A percentile compares a stretch with the other conserved stretches of the same genome.
phyloP scores from a whole-genome alignment of 2,888 invertebrate genomes.

The Quadroppia sp. region DNA sequence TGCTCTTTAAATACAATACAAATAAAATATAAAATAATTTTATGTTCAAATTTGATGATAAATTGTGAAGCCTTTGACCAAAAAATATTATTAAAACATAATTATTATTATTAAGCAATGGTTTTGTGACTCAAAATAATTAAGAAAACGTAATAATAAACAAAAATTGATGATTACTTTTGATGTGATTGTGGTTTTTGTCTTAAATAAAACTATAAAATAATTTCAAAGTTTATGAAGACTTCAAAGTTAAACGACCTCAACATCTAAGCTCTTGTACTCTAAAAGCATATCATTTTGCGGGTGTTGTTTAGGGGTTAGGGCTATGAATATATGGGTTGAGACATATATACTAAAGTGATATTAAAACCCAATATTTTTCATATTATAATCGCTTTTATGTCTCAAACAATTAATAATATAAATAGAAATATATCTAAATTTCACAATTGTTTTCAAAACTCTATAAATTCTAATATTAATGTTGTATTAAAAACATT shows the following conservation, averaged over 20 bases:
- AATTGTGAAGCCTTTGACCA: slow-evolving; percentile 18
- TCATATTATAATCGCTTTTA: slow-evolving; percentile 19
- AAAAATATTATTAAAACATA: slow-evolving; percentile 8
- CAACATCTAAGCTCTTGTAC: slow-evolving; percentile 12
- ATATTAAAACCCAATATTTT: too few species aligned
- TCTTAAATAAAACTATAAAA: slow-evolving; percentile 1
- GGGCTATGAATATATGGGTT: background rate
- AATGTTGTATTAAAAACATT: too few species aligned
- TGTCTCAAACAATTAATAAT: slow-evolving; percentile 2
- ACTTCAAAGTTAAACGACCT: slow-evolving; percentile 23
- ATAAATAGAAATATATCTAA: background rate
- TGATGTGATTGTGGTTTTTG: background rate
- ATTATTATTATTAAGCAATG: slow-evolving; percentile 1
- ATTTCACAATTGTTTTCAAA: background rate
- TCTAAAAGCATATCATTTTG: slow-evolving; percentile 25
- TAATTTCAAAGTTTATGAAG: slow-evolving; percentile 17
- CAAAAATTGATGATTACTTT: background rate
- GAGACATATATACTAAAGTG: too few species aligned
- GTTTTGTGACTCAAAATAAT: background rate
- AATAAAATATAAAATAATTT: background rate
- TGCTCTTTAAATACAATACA: background rate
- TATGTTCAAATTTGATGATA: background rate
- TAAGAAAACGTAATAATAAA: background rate
- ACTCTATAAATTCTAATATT: too few species aligned
- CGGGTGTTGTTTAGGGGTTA: slow-evolving; percentile 26